Conservation (phyloP, 2,113 vertebrate species). For the Toxostoma redivivum region DNA sequence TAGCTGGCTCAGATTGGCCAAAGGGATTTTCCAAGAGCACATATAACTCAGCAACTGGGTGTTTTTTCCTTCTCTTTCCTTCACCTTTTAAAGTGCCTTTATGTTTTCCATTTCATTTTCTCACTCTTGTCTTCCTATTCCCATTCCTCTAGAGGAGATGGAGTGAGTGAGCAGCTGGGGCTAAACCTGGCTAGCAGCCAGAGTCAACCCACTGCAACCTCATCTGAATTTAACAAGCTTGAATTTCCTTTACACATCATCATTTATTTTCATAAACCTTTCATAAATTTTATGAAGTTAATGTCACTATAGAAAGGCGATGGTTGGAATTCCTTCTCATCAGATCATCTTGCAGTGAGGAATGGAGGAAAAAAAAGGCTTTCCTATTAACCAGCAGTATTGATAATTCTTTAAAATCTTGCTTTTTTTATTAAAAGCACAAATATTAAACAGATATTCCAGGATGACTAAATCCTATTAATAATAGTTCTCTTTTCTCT, state of each 20-base stretch:
- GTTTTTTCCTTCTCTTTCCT: neutral
- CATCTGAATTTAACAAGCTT: neutral
- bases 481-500: neutral
- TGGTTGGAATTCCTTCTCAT: neutral
- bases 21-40: neutral
- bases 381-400: neutral
- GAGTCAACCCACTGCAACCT: neutral
- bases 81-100: neutral
- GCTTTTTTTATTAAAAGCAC: neutral
- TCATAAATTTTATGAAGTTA: neutral
- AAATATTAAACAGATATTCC: neutral
- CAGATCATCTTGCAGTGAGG: neutral
- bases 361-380: neutral
- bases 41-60: neutral
- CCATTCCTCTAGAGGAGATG: neutral
- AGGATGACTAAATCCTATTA: neutral
- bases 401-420: neutral
- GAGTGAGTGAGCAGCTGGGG: neutral
- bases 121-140: neutral
- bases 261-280: neutral
- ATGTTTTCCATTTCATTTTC: neutral
- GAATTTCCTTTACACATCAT: neutral
- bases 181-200: neutral
- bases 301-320: neutral
- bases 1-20: neutral